Base-by-base conservation (phyloP, 2,113 vertebrate species). In the Etia nguti region DNA sequence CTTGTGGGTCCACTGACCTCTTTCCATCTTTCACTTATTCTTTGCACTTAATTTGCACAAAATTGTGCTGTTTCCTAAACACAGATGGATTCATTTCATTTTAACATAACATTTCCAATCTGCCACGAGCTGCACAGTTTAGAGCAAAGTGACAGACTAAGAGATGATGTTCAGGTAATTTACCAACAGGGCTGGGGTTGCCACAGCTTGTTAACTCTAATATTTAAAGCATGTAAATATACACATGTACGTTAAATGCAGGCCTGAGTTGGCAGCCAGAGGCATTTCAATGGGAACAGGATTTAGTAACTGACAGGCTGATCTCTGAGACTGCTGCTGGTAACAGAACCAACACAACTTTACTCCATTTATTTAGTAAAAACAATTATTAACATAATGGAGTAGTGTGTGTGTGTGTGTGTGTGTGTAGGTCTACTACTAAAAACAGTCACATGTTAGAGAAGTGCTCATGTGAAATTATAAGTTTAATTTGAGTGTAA, bases 351-450 rank as follows among this genome's bases (percentile, higher is more conserved):
- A 57, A 29, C 24, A 57, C 56, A 57, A 7, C 12, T 57, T 57
- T 57, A 29, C 24, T 8, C 55, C 55, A 29, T 57, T 57, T 57
- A 57, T 29, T 29, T 57, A 29, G 4, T 2, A 29, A 57, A 57
- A 29, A 57, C 55, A 57, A 26, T 57, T 26, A 57, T 57, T 57
- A 57, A 22, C 24, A 26, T 57, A 57, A 8, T 57, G 55, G 24
- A 57, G 1, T 26, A 15, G 11, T 24, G 22, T 56, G 54, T 24
- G 2, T 54, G 20, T 24, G 0, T n/a, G 1, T 24, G 1, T 57
- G 4, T 29, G 24, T 16, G 7, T 8, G 2, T 57, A 57, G 13
- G 4, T 57, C 56, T 16, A 13, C 4, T 16, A 16, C 4, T 57
- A 8, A 57, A 29, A 29, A 16, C 7, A 57, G 55, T 57, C 24